Evolutionary conservation across 2,888 invertebrate genomes (phyloP).

Genomic region (Dolichopus griseipennis): DNA sequence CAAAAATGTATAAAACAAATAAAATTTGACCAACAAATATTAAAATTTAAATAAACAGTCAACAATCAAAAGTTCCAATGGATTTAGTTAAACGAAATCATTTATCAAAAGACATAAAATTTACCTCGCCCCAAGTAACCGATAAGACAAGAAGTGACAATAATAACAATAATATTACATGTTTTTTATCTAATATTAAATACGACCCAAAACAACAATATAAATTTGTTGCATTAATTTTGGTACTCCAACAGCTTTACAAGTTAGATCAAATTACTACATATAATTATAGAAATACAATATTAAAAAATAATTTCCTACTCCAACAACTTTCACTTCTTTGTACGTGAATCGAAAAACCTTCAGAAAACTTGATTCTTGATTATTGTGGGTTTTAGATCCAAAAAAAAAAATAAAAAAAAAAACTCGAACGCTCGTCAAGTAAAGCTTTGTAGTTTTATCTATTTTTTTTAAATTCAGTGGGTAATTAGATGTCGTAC

Average conservation of each 20-base stretch:
- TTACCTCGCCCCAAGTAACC: background rate
- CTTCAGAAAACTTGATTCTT: constrained; percentile 2
- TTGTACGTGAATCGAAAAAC: background rate
- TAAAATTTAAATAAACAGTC: background rate
- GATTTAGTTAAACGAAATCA: background rate
- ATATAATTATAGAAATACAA: background rate
- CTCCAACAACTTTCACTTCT: constrained; percentile 6
- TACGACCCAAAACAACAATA: background rate
- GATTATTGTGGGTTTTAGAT: background rate
- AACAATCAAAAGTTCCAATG: background rate
- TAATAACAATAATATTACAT: background rate
- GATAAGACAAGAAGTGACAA: background rate
- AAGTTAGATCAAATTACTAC: background rate
- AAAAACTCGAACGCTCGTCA: background rate
- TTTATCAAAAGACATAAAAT: background rate
- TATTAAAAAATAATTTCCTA: background rate
- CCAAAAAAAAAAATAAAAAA: background rate
- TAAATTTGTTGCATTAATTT: background rate
- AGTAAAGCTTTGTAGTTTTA: background rate
- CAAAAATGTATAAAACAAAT: no score
- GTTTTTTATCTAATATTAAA: background rate
- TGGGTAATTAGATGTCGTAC: constrained; percentile 1
- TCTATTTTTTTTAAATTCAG: constrained; percentile 1
- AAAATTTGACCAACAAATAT: no score
- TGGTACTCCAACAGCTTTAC: background rate